Base-by-base conservation (phyloP, 2,888 invertebrate species). In the Galerucella nymphaeae region DNA sequence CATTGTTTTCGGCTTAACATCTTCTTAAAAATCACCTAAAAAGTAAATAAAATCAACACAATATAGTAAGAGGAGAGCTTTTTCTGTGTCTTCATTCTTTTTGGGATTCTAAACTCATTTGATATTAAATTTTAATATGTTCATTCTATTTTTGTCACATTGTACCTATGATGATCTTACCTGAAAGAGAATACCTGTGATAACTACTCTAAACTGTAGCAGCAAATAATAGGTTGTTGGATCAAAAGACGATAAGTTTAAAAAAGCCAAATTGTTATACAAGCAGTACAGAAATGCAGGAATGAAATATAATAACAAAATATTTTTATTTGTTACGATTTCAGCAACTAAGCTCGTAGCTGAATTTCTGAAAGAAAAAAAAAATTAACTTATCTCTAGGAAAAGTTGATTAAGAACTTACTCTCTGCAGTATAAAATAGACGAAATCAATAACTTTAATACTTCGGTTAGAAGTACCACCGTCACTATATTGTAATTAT, bases 161-260 rank as follows among this genome's bases (percentile, higher is more conserved):
- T n/a, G n/a, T n/a, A n/a, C n/a, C n/a, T n/a, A n/a, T n/a, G n/a
- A n/a, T 23, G 6, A 18, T 59, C 59, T 77, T 89, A 96, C 96
- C 91, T 97, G 97, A 87, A 96, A 98, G 58, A 97, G 88, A 69
- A 98, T 87, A 48, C 97, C 98, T 6, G 97, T 98, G 9, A 97
- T 90, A 18, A 98, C 96, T 50, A 98, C 97, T 81, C 98, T 89
- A 79, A 98, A 91, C 85, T 98, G 97, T 9, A 98, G 88, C 58
- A 98, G 86, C 71, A 98, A 89, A 85, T 94, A 97, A 85, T 98
- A 98, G 0, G 97, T 96, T 0, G 98, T 97, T 1, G 98, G 97
- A 86, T 98, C 98, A 87, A 96, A 98, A 68, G 91, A 91, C 13
- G 95, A 93, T 80, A 98, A 89, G 88, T 97, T 98, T 66, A 95